Base-by-base conservation (phyloP, 2,797 vertebrate genomes). In the Rhinichthys osculus region DNA sequence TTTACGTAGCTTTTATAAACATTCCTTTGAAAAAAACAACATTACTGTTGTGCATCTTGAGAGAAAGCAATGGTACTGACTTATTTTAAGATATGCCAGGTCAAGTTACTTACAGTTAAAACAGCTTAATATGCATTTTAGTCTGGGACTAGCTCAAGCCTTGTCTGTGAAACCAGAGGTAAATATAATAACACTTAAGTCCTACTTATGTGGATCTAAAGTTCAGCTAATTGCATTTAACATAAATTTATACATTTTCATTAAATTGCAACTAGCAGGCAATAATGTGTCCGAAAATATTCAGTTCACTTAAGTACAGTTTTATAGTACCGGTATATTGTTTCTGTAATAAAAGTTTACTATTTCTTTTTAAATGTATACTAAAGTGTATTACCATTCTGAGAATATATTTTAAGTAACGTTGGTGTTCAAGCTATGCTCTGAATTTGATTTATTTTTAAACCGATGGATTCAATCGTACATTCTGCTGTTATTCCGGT, bases 401-500 rank as follows among this genome's bases (percentile, higher is more conserved):
- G 30, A 35, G 5, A 17, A 57, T 71, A 42, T 6, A 54, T 38
- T 54, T 40, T 42, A 21, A n/a, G 19, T 21, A 59, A 72, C 8
- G 19, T 16, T 50, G 17, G 19, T 19, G 33, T 40, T 52, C 13
- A n/a, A 35, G 64, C 21, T 52, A 38, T 38, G 30, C 21, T 54
- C 21, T 54, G 44, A 70, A 70, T 40, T 27, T 27, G 5, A 54
- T 70, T 81, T 27, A 23, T 81, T 67, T 77, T 50, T 19, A n/a
- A 66, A 47, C 21, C 21, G 6, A 62, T 44, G 4, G 81, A 42
- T 40, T 44, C 13, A 62, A 30, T 73, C 1, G 11, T 70, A 33
- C 54, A 71, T 44, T 85, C 17, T 40, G 16, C 47, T 78, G 64
- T 57, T 78, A 71, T 74, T 71, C 27, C 21, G 42, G 38, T 85